Evolutionary conservation across 2,888 invertebrate genomes (phyloP).

Genomic region (Prosapia bicincta): DNA sequence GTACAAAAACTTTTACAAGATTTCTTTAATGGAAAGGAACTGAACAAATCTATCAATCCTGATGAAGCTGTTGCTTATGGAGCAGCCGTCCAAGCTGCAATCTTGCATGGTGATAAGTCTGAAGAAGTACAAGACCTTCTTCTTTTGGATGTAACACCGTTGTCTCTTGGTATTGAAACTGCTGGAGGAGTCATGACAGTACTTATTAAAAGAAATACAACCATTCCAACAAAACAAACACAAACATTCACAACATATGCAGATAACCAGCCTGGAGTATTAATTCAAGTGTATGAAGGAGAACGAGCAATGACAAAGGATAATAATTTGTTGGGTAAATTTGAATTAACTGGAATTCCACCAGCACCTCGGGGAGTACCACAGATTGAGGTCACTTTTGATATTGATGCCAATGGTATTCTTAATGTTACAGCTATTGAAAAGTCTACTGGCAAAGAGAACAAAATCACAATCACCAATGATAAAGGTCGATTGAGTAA

Average conservation of each 20-base stretch:
- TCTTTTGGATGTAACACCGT: constrained; percentile 86
- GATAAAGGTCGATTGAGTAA: constrained; percentile 90
- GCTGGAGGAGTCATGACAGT: constrained; percentile 95
- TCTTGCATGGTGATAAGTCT: constrained; percentile 75
- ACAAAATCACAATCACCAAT: constrained; percentile 88
- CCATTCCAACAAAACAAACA: constrained; percentile 95
- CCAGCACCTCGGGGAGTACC: constrained; percentile 87
- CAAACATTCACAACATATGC: constrained; percentile 97
- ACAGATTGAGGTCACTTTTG: constrained; percentile 26
- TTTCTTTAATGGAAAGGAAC: constrained; percentile 94
- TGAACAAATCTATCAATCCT: constrained; percentile 96
- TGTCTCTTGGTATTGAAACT: constrained; percentile 88
- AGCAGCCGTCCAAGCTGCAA: constrained; percentile 57
- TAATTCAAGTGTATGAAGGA: constrained; percentile 90
- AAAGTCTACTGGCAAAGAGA: constrained; percentile 88
- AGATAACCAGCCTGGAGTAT: constrained; percentile 95
- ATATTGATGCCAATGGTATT: constrained; percentile 69
- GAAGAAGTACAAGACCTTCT: constrained; percentile 88
- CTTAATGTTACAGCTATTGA: constrained; percentile 91
- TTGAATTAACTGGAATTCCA: constrained; percentile 94
- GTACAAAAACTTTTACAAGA: constrained; percentile 92
- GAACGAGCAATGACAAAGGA: constrained; percentile 95
- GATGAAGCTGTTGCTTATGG: constrained; percentile 98
- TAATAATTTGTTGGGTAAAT: constrained; percentile 93
- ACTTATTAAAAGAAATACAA: constrained; percentile 94